Percentiles rank a stretch among this genome's conserved stretches.
These are phyloP conservation scores for Ophonus ardosiacus DNA, from an alignment of 2,888 invertebrate species.

Conservation along the genomic window DNA sequence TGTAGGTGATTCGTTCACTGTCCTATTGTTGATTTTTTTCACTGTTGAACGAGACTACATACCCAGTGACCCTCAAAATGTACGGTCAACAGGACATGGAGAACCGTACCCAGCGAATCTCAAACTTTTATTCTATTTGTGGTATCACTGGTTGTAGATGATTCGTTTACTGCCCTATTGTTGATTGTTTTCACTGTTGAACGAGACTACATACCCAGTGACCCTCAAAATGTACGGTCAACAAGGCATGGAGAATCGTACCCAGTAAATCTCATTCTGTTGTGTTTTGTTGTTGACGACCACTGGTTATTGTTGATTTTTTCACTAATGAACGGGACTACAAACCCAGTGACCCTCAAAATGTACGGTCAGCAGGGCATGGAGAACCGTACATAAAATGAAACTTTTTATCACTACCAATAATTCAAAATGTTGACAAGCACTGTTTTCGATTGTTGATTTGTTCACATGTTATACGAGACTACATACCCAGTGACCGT, in stretches of 20 bases:
- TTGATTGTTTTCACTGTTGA: too few species aligned
- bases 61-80: slow-evolving; percentile 5
- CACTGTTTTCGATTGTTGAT: background rate
- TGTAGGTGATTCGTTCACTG: background rate
- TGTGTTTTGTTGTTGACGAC: too few species aligned
- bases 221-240: background rate
- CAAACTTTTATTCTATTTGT: background rate
- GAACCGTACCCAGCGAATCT: background rate
- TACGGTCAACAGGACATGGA: background rate
- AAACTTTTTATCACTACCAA: background rate
- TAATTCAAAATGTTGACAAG: background rate
- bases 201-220: slow-evolving; percentile 26
- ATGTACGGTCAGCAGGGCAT: background rate
- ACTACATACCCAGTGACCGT: slow-evolving; percentile 35
- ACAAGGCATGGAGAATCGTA: background rate
- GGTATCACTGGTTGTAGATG: background rate
- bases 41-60: background rate
- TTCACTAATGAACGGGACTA: background rate
- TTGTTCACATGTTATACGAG: background rate
- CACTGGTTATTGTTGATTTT: too few species aligned
- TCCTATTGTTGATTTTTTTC: too few species aligned
- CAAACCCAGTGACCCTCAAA: slow-evolving; percentile 17
- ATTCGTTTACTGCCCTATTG: background rate
- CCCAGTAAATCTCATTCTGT: background rate
- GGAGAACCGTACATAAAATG: background rate